Evolutionary conservation across 1,140 invertebrate species (phyloP), one percentile per base, ranked within the genome.

Genomic region (Lepidostoma basale): DNA sequence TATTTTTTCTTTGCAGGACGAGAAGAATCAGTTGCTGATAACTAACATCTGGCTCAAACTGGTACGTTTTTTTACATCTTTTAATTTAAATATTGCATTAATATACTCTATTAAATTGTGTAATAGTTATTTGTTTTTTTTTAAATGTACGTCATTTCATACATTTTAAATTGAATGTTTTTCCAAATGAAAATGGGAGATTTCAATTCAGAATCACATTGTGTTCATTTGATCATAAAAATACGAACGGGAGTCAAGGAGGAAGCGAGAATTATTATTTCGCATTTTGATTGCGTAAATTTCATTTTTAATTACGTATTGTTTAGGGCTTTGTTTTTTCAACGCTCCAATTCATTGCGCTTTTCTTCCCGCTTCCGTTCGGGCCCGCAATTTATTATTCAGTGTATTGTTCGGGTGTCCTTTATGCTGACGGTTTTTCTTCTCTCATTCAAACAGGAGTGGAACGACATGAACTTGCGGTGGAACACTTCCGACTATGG

Each of bases 401-500:
- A 62, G 12, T 16, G 20, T 16, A 47, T 64, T 64, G 45, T 64
- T 49, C 20, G 62, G 42, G 42, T 36, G 26, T 42, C 25, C 16
- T 62, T 26, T 26, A 26, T 62, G 14, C 18, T 56, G 16, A 56
- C 52, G 16, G 20, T 56, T 56, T 56, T 36, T 36, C 16, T 33
- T 33, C 0, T 60, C 60, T 56, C 67, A 47, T 67, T 72, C 59
- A 36, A 1, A 0, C 82, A 98, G 96, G 95, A 96, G 85, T 99
- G 98, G 98, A 96, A 95, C 78, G 98, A 99, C 81, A 94, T 96
- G 84, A 99, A 99, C 85, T 87, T 99, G 77, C 89, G 92, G 79
- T 99, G 98, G 98, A 96, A 99, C 83, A 89, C 91, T 74, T 90
- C 90, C 63, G 96, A 99, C 77, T 99, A 95, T 82, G 97, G 96